Base-by-base conservation (phyloP, 30 jellyfish, hydroid and myxozoan genomes). In the Aurelia aurita region DNA sequence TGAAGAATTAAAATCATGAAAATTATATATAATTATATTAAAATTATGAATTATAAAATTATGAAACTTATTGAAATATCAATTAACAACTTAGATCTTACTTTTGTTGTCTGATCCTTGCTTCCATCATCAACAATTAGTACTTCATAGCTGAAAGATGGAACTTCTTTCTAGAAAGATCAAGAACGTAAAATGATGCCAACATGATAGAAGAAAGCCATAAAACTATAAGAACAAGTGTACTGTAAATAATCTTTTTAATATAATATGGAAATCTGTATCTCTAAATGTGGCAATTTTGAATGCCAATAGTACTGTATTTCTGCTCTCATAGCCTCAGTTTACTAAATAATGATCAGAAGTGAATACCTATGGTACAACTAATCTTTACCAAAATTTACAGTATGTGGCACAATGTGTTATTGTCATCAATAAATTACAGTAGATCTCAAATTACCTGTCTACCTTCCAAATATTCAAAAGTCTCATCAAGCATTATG, bases 41-140 rank as follows among this genome's bases (percentile, higher is more conserved):
- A n/a, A n/a, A n/a, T n/a, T n/a, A n/a, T n/a, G n/a, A n/a, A n/a
- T n/a, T n/a, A n/a, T n/a, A n/a, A n/a, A n/a, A n/a, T 3, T 20
- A 45, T 15, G 22, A 31, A 5, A 45, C n/a, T 18, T 2, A 69
- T 69, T 5, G 1, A 31, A 22, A 45, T 9, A 70, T 1, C 35
- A 22, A 8, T 45, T 0, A 29, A 19, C 2, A 47, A 51, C 14
- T 3, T 49, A 21, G 22, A 31, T 14, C 46, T 20, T 69, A 92
- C 98, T 79, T 82, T 45, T 0, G 98, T 86, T 19, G 98, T 92
- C 26, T 68, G 83, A 82, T 92, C 98, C 47, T 86, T 87, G 61
- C 98, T 92, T 29, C 98, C 98, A 80, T 92, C 98, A 75, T 92
- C 98, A 86, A 92, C 98, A 73, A 92, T 59, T 14, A 92, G 75